A percentile compares a stretch with the other conserved stretches of the same genome.
Evolutionary conservation across 2,797 vertebrate genomes (phyloP).

Genomic region (Ptychobarbus kaznakovi): DNA sequence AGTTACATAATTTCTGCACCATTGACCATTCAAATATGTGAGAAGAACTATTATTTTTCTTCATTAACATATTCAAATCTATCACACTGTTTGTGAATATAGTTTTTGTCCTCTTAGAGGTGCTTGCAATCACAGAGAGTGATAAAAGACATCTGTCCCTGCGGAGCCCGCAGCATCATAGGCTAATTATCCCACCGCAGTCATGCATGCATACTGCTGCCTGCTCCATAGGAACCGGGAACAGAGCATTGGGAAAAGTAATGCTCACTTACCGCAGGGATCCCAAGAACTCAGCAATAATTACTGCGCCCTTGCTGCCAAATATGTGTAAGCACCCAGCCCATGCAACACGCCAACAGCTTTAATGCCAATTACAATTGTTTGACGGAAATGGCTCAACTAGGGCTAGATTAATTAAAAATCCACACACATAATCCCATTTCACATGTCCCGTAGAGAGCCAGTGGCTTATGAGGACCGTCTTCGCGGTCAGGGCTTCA

Average conservation of each 20-base stretch:
- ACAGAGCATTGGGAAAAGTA: conserved; percentile 48
- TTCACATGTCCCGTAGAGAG: conserved; percentile 68
- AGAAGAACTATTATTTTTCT: conserved; percentile 3
- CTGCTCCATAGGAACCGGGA: conserved; percentile 41
- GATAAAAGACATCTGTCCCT: conserved; percentile 35
- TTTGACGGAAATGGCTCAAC: conserved; percentile 63
- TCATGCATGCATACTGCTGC: conserved; percentile 54
- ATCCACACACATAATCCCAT: conserved; percentile 75
- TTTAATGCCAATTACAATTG: conserved; percentile 67
- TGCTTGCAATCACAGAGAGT: conserved; percentile 47
- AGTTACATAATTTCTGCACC: neutral
- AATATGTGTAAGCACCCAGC: conserved; percentile 33
- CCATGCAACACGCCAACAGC: conserved; percentile 51
- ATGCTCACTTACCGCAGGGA: conserved; percentile 50
- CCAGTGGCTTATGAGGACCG: conserved; percentile 59
- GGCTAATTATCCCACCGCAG: conserved; percentile 59
- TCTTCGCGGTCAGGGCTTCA: neutral
- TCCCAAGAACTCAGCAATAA: conserved; percentile 49
- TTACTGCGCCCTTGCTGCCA: conserved; percentile 48
- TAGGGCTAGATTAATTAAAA: conserved; percentile 74
- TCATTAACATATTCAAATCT: neutral
- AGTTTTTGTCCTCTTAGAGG: conserved; percentile 33
- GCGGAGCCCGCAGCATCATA: conserved; percentile 39
- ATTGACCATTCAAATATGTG: neutral
- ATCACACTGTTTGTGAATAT: conserved; percentile 15